A percentile compares a stretch with the other conserved stretches of the same genome.
These are phyloP conservation scores for Synergus japonicus DNA, from an alignment of 2,888 invertebrate species.

Conservation along the genomic window DNA sequence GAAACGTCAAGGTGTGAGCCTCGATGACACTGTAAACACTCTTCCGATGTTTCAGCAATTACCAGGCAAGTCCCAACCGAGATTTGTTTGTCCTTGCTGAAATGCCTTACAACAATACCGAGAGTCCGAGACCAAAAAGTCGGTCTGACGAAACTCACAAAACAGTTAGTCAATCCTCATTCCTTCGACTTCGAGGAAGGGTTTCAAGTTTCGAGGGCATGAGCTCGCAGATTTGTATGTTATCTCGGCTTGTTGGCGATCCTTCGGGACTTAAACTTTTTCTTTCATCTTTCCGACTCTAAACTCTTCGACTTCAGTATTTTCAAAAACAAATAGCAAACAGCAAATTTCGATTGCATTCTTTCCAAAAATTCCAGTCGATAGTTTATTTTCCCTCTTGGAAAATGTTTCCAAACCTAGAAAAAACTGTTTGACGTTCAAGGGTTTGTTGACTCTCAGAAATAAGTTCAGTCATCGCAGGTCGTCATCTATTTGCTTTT, in stretches of 20 bases:
- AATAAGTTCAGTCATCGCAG: too few relatives aligned
- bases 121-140: constrained; percentile 18
- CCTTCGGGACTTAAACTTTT: neutral
- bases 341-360: constrained; percentile 4
- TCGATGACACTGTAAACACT: constrained; percentile 73
- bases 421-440: neutral
- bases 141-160: constrained; percentile 9
- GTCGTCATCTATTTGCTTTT: too few relatives aligned
- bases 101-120: constrained; percentile 66
- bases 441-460: neutral
- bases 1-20: constrained; percentile 56
- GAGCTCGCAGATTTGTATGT: constrained; percentile 36
- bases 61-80: constrained; percentile 61
- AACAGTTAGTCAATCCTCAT: neutral
- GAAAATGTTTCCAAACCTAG: neutral
- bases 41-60: constrained; percentile 71
- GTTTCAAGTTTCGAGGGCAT: constrained; percentile 28
- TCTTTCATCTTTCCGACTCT: neutral
- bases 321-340: constrained; percentile 7
- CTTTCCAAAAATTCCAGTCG: neutral
- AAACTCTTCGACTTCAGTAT: neutral
- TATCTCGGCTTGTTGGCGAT: neutral
- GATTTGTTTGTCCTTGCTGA: constrained; percentile 64
- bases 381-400: neutral
- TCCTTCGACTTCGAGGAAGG: constrained; percentile 3